phyloP scores from a whole-genome alignment of 1,140 invertebrate species.

The Rhopalosiphum padi region DNA sequence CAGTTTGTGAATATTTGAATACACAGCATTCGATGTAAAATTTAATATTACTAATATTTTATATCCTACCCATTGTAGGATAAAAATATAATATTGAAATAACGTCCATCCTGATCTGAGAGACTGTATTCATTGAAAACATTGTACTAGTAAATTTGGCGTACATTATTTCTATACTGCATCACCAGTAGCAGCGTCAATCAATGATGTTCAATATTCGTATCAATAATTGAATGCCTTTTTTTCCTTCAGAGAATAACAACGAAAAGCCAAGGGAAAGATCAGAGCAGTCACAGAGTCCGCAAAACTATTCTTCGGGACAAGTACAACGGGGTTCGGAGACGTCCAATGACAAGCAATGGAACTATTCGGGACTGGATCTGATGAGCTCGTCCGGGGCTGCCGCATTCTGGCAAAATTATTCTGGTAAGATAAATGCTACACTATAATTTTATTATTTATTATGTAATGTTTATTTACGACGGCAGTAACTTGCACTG shows the following conservation, averaged over 20 bases:
- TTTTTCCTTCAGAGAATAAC: constrained; percentile 21
- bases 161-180: too few relatives aligned
- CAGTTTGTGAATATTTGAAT: too few relatives aligned
- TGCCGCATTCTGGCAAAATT: constrained; percentile 86
- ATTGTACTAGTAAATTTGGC: too few relatives aligned
- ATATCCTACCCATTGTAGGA: too few relatives aligned
- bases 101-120: too few relatives aligned
- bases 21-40: too few relatives aligned
- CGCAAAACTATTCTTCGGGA: constrained; percentile 4
- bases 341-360: constrained; percentile 65
- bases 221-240: not conserved
- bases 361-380: constrained; percentile 64
- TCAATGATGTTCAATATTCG: not conserved
- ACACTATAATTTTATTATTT: not conserved
- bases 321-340: constrained; percentile 60
- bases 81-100: too few relatives aligned
- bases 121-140: too few relatives aligned
- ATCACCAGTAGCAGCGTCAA: not conserved
- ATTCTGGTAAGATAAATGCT: constrained; percentile 72
- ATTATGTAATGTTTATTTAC: not conserved
- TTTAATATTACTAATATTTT: too few relatives aligned
- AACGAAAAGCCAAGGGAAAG: constrained; percentile 47
- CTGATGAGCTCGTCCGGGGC: constrained; percentile 63
- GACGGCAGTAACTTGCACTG: not conserved
- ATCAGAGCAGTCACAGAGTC: constrained; percentile 38